Conservation (phyloP, 2,113 vertebrate genomes). For the Hymenochirus boettgeri region DNA sequence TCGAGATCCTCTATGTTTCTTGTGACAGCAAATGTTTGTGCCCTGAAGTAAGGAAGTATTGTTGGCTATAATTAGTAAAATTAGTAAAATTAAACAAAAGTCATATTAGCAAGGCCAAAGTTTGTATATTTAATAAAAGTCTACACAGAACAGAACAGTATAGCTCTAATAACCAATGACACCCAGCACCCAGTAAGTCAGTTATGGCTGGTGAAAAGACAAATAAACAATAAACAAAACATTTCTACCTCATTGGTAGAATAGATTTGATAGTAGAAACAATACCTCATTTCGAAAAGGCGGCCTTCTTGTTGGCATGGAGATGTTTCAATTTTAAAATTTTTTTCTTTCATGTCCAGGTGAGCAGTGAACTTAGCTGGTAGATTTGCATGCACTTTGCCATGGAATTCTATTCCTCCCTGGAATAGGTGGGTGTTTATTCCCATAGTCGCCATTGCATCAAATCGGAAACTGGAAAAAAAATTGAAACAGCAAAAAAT, state of each 20-base stretch:
- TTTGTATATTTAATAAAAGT: no score
- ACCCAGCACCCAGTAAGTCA: no score
- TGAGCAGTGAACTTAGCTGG: constrained; percentile 63
- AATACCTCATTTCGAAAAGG: constrained; percentile 55
- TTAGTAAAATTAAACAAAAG: no score
- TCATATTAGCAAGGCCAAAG: no score
- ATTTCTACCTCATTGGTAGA: no score
- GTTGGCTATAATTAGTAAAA: no score
- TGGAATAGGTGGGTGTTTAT: constrained; percentile 72
- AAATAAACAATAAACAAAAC: no score
- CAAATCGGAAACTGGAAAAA: constrained; percentile 53
- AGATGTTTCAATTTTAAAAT: constrained; percentile 65
- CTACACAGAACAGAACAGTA: no score
- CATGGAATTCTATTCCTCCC: constrained; percentile 59
- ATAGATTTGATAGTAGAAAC: not conserved
- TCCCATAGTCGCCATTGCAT: constrained; percentile 67
- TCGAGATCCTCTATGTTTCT: constrained; percentile 65
- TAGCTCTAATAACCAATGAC: no score
- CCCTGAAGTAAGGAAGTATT: constrained; percentile 45
- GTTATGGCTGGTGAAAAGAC: no score
- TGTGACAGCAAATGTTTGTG: constrained; percentile 64
- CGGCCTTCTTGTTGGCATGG: constrained; percentile 61
- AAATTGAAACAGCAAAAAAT: no score
- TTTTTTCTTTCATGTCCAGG: constrained; percentile 59
- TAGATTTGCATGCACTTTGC: constrained; percentile 47